Evolutionary conservation across 2,888 invertebrate genomes (phyloP).

Genomic region (Oeneis ivallda): DNA sequence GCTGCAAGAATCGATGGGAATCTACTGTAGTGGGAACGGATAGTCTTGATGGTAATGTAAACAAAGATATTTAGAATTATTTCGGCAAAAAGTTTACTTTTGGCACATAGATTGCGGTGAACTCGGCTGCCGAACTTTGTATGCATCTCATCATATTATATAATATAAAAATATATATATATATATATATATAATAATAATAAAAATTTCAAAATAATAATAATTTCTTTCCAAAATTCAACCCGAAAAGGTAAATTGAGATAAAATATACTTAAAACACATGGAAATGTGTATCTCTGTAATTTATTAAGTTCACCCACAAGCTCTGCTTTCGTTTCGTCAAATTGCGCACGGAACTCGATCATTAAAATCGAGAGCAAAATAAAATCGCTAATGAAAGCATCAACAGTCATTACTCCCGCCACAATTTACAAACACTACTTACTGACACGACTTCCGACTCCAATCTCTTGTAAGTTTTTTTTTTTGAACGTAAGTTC

Average conservation of each 20-base stretch:
- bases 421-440: constrained; percentile 63
- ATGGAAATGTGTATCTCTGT: too few species aligned
- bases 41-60: constrained; percentile 6
- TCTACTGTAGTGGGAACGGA: constrained; percentile 4
- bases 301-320: background rate
- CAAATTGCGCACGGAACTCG: constrained; percentile 17
- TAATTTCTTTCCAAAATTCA: too few species aligned
- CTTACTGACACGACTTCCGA: background rate
- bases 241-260: too few species aligned
- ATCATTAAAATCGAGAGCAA: constrained; percentile 37
- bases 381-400: constrained; percentile 51
- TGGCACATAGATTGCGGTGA: too few species aligned
- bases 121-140: too few species aligned
- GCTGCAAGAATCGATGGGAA: constrained; percentile 11
- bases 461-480: background rate
- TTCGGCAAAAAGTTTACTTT: background rate
- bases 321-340: constrained; percentile 21
- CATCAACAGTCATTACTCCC: constrained; percentile 59
- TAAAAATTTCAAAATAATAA: too few species aligned
- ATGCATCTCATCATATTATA: too few species aligned
- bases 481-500: too few species aligned
- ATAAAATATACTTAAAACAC: too few species aligned
- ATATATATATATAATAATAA: too few species aligned
- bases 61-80: constrained; percentile 4
- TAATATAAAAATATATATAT: too few species aligned